Evolutionary conservation across 2,797 vertebrate species (phyloP), one percentile per base, ranked within the genome.

Genomic region (Chanos chanos): DNA sequence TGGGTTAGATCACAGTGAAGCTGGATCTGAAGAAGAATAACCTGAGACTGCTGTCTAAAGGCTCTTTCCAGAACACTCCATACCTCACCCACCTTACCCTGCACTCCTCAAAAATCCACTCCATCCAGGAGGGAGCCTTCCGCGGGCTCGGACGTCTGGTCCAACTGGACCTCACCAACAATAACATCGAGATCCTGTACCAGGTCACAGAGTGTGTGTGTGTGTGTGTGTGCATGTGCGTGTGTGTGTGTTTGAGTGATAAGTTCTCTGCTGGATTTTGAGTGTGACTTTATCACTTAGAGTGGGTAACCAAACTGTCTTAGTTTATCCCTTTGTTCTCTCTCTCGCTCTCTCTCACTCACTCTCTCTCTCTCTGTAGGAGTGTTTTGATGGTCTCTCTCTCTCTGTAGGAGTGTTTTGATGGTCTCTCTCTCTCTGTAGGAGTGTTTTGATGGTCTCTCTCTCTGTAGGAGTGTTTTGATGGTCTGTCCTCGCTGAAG

Each of bases 11-110:
- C 49, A 94, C 93, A 2, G 74, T 92, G 73, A 89, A 86, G 59
- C 74, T 97, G 34, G 89, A 94, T 66, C 83, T 98, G 61, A 88
- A 61, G 45, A 88, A 84, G 53, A 97, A 96, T 74, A 61, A 79
- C 70, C 76, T 97, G 16, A 83, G 64, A 1, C 68, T 72, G 13
- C 66, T 97, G 16, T 68, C 81, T 0, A 71, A 70, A 0, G 85
- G 86, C 3, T 80, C 86, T 1, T 96, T 98, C 71, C 65, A 66
- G 3, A 66, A 70, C 56, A 90, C 87, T 0, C 93, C 90, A 0
- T 85, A 93, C 72, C 89, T 98, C 65, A 95, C 91, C 0, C 92
- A 93, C 31, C 85, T 97, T 74, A 90, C 86, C 73, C 81, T 97
- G 76, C 91, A 90, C 82, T 82, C 48, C 68, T 93, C 93, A 69